Base-by-base conservation (phyloP, 2,113 vertebrate species). In the Miniopterus natalensis region DNA sequence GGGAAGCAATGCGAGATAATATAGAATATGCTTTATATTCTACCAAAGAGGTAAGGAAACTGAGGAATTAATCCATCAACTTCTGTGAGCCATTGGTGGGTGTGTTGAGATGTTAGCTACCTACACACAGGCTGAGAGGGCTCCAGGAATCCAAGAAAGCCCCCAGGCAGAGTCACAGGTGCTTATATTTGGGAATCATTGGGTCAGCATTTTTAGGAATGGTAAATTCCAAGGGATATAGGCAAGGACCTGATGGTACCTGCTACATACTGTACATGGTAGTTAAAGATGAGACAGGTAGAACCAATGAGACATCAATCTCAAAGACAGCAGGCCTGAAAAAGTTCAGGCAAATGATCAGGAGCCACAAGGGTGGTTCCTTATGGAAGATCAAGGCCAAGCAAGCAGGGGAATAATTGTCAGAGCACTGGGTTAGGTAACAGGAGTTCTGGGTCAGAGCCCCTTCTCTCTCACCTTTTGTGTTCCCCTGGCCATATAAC, bases 301-400 rank as follows among this genome's bases (percentile, higher is more conserved):
- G 71, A 94, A 66, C 12, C 31, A 96, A 87, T 57, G 11, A 47
- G 49, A 84, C 12, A 74, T 27, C 36, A 84, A 25, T 85, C 45
- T 90, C 61, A 86, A 84, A 80, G 53, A 73, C 42, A n/a, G 63
- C 20, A 88, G 53, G 36, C 49, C 61, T 71, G 75, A 92, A 47
- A 45, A 88, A 88, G 45, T 68, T 84, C 21, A 83, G 31, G 53
- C 36, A 93, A 83, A 79, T 51, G n/a, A 68, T 47, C 23, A 68
- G 36, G 7, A 96, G 18, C 25, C 21, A 68, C 20, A 75, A 17
- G 55, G 8, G 27, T 85, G 40, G 21, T 81, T 87, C 53, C 63
- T 92, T 94, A 29, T 49, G 17, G 29, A 92, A 95, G 70, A 84
- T 70, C 47, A 89, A 5, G n/a, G 61, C 36, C 55, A 89, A 90